Base-by-base conservation (phyloP, 2,113 vertebrate genomes). In the Aramus guarauna region DNA sequence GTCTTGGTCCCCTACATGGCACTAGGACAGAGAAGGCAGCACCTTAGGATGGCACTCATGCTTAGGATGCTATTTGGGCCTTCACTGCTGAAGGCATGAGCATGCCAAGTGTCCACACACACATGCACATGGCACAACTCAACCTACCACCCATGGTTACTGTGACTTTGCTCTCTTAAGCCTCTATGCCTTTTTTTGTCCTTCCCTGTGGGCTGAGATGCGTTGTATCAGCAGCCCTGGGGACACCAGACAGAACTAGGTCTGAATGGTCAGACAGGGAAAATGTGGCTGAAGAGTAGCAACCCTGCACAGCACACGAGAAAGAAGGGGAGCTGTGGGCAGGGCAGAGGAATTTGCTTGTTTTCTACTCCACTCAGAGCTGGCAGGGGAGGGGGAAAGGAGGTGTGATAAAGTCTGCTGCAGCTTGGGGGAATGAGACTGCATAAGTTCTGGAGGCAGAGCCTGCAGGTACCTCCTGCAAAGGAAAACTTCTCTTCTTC, bases 271-370 rank as follows among this genome's bases (percentile, higher is more conserved):
- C 1, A 0, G 7, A 8, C 32, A 36, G n/a, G 11, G 22, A 91
- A 79, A 59, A 41, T 15, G 9, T 32, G 64, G 34, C 39, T 58
- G 18, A 32, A 3, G 1, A 78, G 27, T 45, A 66, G 21, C 21
- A 71, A 16, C 9, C 26, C 7, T 22, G 9, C 22, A 34, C 9
- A 63, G 17, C 0, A 0, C 39, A 55, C 30, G 11, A 71, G 37
- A 67, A 91, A 29, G 52, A 82, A 53, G 26, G 3, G 12, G 16
- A 71, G 3, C 6, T 67, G 36, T 29, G 50, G 30, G 9, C 29
- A 50, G 32, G 21, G 18, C 36, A 67, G 14, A 82, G 24, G 22
- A 76, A 72, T 48, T 30, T 73, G 4, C 11, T 68, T 55, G 16
- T 55, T 69, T 76, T 88, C 53, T 75, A n/a, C 29, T 72, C 26